phyloP scores from a whole-genome alignment of 2,888 invertebrate species.

The Augiades crinisus region DNA sequence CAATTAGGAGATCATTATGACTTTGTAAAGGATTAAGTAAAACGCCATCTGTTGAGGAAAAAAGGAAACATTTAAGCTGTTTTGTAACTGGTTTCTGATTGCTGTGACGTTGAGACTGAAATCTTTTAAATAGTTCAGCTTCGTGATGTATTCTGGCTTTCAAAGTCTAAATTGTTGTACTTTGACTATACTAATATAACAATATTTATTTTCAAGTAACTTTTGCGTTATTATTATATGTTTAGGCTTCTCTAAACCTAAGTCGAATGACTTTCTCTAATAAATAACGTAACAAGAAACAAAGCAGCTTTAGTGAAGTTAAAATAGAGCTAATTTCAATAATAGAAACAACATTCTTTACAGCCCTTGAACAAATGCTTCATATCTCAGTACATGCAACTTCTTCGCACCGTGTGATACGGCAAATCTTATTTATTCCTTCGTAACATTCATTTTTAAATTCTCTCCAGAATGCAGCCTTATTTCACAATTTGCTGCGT shows the following conservation, averaged over 20 bases:
- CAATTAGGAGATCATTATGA: conserved; percentile 30
- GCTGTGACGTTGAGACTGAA: background rate
- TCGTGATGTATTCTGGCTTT: background rate
- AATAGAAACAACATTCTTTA: too few relatives aligned
- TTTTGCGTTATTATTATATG: too few relatives aligned
- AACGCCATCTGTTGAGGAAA: conserved; percentile 23
- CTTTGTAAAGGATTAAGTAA: conserved; percentile 18
- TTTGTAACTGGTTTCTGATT: conserved; percentile 19
- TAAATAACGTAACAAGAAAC: too few relatives aligned
- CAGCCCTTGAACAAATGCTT: too few relatives aligned
- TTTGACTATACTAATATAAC: too few relatives aligned
- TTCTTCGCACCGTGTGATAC: background rate
- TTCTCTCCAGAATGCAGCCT: conserved; percentile 21
- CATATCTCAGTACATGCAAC: background rate
- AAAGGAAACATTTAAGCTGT: conserved; percentile 14
- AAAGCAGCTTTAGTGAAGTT: too few relatives aligned
- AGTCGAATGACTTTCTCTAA: too few relatives aligned
- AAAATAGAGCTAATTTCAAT: too few relatives aligned
- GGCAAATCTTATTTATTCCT: conserved; percentile 12
- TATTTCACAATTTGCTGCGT: conserved; percentile 33
- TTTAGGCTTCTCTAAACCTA: too few relatives aligned
- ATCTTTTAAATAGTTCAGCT: background rate
- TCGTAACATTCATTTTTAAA: conserved; percentile 21
- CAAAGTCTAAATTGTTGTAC: background rate
- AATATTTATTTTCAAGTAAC: too few relatives aligned